Percentiles rank a stretch among this genome's conserved stretches.
phyloP scores from a whole-genome alignment of 2,888 invertebrate species.

The Leucania comma region DNA sequence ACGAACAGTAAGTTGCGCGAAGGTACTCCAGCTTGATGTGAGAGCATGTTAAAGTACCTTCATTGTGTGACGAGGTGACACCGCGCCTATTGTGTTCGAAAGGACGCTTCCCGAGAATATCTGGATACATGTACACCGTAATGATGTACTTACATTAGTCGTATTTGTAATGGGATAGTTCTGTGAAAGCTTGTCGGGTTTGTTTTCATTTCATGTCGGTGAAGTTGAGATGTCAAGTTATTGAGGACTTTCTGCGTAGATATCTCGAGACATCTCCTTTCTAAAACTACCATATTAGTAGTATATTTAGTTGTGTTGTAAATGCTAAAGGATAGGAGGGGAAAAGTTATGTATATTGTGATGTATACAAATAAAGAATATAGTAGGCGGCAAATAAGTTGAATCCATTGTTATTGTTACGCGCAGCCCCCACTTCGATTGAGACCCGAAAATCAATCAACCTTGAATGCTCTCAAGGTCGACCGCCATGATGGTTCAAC shows the following conservation, averaged over 20 bases:
- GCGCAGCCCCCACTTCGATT: too few relatives aligned
- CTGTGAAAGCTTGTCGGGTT: slow-evolving; percentile 35
- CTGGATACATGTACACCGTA: slow-evolving; percentile 51
- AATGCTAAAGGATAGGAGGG: too few relatives aligned
- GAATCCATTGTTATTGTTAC: too few relatives aligned
- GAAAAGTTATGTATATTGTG: too few relatives aligned
- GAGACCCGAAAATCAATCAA: too few relatives aligned
- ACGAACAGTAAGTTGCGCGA: slow-evolving; percentile 68
- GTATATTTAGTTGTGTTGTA: not conserved
- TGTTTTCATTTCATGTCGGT: slow-evolving; percentile 20
- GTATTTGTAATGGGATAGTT: slow-evolving; percentile 54
- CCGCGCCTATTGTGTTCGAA: slow-evolving; percentile 74
- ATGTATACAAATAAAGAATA: too few relatives aligned
- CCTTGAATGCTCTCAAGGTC: too few relatives aligned
- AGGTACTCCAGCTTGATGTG: slow-evolving; percentile 65
- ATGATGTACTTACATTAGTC: slow-evolving; percentile 42
- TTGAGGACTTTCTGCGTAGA: not conserved
- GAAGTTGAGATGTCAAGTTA: not conserved
- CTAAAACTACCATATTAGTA: too few relatives aligned
- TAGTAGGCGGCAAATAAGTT: too few relatives aligned
- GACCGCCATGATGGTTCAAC: too few relatives aligned
- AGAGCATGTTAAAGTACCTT: slow-evolving; percentile 69
- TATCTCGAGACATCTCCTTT: too few relatives aligned
- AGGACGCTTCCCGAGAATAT: slow-evolving; percentile 64
- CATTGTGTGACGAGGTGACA: slow-evolving; percentile 74